These are phyloP conservation scores for Lagodon rhomboides DNA, from an alignment of 2,797 vertebrate species.

Conservation along the genomic window DNA sequence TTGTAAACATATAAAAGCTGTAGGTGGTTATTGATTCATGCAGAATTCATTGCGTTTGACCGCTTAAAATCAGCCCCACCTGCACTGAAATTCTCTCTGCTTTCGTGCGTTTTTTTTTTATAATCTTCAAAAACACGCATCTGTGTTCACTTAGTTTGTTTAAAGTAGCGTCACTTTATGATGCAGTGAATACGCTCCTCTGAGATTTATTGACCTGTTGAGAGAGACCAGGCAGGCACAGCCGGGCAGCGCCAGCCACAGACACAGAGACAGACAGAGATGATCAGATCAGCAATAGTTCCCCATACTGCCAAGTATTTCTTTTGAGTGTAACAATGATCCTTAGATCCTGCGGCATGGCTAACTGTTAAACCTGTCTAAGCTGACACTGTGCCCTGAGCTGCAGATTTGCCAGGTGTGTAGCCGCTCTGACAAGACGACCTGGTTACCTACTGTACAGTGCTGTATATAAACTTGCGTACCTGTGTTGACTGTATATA, in stretches of 20 bases:
- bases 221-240: constrained; percentile 47
- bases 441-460: constrained; percentile 74
- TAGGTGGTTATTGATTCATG: constrained; percentile 6
- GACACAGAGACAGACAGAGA: constrained; percentile 39
- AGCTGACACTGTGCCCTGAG: constrained; percentile 76
- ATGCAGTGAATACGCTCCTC: constrained; percentile 44
- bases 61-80: background rate
- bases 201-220: constrained; percentile 63
- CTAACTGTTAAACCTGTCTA: constrained; percentile 79
- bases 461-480: constrained; percentile 46
- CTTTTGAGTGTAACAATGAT: constrained; percentile 62
- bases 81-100: background rate
- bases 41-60: background rate
- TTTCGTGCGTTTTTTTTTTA: constrained; percentile 11
- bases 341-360: constrained; percentile 59
- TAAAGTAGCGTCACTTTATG: constrained; percentile 50
- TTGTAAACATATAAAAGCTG: constrained; percentile 27
- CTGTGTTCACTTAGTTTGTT: constrained; percentile 45
- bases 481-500: constrained; percentile 67
- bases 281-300: constrained; percentile 69
- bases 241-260: constrained; percentile 52
- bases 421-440: constrained; percentile 57
- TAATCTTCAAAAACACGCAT: constrained; percentile 10
- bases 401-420: constrained; percentile 72
- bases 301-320: constrained; percentile 51